phyloP scores from a whole-genome alignment of 2,797 vertebrate species.

The Enteromius viviparus region DNA sequence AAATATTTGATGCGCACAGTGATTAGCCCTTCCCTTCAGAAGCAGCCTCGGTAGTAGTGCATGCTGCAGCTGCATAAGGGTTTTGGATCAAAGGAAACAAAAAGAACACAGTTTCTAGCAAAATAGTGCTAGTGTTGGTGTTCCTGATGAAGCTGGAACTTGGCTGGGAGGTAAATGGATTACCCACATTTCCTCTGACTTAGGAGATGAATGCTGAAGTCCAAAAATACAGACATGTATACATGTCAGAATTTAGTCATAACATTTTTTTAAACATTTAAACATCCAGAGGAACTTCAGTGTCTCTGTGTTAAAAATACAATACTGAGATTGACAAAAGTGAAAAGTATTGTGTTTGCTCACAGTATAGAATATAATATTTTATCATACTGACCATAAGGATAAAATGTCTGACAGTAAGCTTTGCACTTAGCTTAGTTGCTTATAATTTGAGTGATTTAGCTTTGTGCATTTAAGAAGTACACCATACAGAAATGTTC shows the following conservation, averaged over 20 bases:
- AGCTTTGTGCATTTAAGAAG: background rate
- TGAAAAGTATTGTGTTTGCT: background rate
- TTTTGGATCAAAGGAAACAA: slow-evolving; percentile 13
- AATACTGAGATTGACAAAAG: background rate
- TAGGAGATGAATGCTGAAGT: background rate
- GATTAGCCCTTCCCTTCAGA: slow-evolving; percentile 50
- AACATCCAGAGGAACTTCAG: background rate
- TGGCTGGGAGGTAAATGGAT: background rate
- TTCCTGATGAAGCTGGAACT: background rate
- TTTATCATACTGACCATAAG: background rate
- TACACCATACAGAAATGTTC: background rate
- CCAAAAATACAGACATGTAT: background rate
- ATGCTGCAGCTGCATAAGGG: background rate
- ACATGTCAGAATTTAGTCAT: background rate
- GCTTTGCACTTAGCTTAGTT: background rate
- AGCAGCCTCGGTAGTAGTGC: background rate
- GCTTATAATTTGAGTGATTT: background rate
- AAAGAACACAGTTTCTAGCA: background rate
- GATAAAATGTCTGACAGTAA: background rate
- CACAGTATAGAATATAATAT: background rate
- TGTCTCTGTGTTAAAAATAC: background rate
- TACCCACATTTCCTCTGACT: background rate
- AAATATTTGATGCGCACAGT: slow-evolving; percentile 58
- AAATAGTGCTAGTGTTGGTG: background rate
- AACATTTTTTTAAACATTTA: background rate